Evolutionary conservation across 2,888 invertebrate species (phyloP), one percentile per base, ranked within the genome.

Genomic region (Pasiphila rectangulata): DNA sequence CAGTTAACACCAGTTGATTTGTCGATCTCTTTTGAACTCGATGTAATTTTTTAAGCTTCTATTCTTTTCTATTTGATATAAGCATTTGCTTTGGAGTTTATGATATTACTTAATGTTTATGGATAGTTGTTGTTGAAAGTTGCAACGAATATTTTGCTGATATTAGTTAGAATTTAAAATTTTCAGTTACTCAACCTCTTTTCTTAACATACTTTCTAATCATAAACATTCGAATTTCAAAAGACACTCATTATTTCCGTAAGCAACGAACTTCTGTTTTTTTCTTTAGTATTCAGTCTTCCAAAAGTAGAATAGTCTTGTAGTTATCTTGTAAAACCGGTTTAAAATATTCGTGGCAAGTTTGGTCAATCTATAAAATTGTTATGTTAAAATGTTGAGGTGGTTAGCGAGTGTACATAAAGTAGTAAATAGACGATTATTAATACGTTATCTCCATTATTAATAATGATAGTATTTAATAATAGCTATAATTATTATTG

Each of bases 401-500:
- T 69, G 67, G 65, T 69, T 75, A 76, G 75, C 59, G 56, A 57
- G 60, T 86, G 85, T 86, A 85, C 58, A 86, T 66, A 72, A 67
- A 69, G 76, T 83, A 83, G 83, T 59, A 58, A 65, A 82, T 84
- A 85, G 80, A 77, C 72, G 69, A 79, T 69, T 75, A 77, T 79
- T 25, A 65, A 77, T 79, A 72, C 79, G 84, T 84, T 86, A 83
- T 82, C 81, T 79, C 79, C 76, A 79, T 80, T 80, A 81, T 76
- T 75, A 70, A 72, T 83, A 83, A 84, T 65, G 48, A 58, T 64
- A 75, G 71, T 69, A 58, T 57, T 59, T 59, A 57, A 57, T 59
- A 59, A 83, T 86, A 87, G 86, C 74, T 71, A 75, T 88, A 87
- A 87, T 86, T 87, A 90, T 90, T 90, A 90, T 90, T 90, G 90